Percentiles rank a stretch among this genome's conserved stretches.
Conservation (phyloP, 2,113 vertebrate genomes). For the Periophthalmus modestus region DNA sequence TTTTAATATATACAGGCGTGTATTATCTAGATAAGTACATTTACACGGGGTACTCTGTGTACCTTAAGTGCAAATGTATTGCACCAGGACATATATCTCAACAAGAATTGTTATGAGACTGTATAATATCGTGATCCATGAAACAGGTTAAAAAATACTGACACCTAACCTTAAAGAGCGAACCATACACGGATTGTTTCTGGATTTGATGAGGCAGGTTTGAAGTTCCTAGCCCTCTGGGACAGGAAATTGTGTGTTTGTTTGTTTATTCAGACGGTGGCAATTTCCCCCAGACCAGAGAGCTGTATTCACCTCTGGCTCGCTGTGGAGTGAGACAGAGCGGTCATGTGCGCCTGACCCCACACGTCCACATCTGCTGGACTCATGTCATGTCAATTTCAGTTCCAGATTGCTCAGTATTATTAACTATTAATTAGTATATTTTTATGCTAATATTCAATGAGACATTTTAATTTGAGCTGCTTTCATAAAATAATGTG, state of each 20-base stretch:
- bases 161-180: background rate
- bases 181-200: background rate
- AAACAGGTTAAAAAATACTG: background rate
- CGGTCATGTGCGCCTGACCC: slow-evolving; percentile 19
- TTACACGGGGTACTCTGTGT: too few species aligned
- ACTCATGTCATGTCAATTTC: slow-evolving; percentile 5
- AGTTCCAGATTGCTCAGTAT: background rate
- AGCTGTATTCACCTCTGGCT: slow-evolving; percentile 50
- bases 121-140: background rate
- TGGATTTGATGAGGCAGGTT: slow-evolving; percentile 33
- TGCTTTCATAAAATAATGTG: background rate
- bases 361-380: slow-evolving; percentile 56
- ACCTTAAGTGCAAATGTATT: background rate
- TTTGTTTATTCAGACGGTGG: slow-evolving; percentile 72
- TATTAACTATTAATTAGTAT: background rate
- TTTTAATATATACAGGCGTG: too few species aligned
- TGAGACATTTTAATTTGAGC: too few species aligned
- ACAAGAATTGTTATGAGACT: background rate
- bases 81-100: background rate
- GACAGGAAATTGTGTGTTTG: slow-evolving; percentile 54
- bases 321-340: slow-evolving; percentile 25
- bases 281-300: slow-evolving; percentile 60
- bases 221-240: slow-evolving; percentile 58
- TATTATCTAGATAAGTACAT: background rate
- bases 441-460: background rate